Evolutionary conservation across 1,140 invertebrate species (phyloP).

Genomic region (Drosophila triauraria): DNA sequence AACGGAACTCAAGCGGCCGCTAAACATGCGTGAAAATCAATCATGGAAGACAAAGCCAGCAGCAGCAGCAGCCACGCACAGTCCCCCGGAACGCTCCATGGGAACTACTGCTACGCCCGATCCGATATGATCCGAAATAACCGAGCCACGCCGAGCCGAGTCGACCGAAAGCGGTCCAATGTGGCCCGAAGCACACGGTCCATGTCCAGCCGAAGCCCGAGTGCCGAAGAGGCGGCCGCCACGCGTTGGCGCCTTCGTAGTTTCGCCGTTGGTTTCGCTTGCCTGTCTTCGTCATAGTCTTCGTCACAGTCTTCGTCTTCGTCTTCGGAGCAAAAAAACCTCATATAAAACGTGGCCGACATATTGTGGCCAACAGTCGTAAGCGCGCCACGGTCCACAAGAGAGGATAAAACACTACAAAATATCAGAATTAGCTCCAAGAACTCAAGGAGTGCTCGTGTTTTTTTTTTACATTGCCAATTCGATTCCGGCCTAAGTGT

Average conservation of each 20-base stretch:
- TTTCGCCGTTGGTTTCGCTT: slow-evolving; percentile 10
- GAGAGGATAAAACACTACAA: slow-evolving; percentile 40
- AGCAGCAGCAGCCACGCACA: slow-evolving; percentile 13
- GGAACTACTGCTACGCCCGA: background rate
- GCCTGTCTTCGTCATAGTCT: slow-evolving; percentile 24
- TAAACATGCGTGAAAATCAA: slow-evolving; percentile 78
- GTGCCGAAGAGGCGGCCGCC: slow-evolving; percentile 6
- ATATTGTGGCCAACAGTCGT: slow-evolving; percentile 68
- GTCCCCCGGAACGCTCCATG: slow-evolving; percentile 7
- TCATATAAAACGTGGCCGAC: slow-evolving; percentile 71
- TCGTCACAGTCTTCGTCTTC: slow-evolving; percentile 13
- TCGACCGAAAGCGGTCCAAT: background rate
- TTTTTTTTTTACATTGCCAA: slow-evolving; percentile 11
- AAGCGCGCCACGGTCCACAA: slow-evolving; percentile 58
- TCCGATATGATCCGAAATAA: background rate
- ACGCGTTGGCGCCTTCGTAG: slow-evolving; percentile 27
- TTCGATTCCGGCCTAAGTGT: background rate
- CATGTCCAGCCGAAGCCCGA: background rate
- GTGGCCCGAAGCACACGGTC: background rate
- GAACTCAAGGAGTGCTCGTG: slow-evolving; percentile 4
- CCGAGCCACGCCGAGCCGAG: slow-evolving; percentile 6
- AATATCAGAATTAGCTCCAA: background rate
- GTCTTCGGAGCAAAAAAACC: slow-evolving; percentile 52
- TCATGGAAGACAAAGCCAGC: slow-evolving; percentile 55
- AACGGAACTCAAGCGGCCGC: slow-evolving; percentile 59